phyloP scores from a whole-genome alignment of 2,797 vertebrate species.

The Threskiornis aethiopicus region DNA sequence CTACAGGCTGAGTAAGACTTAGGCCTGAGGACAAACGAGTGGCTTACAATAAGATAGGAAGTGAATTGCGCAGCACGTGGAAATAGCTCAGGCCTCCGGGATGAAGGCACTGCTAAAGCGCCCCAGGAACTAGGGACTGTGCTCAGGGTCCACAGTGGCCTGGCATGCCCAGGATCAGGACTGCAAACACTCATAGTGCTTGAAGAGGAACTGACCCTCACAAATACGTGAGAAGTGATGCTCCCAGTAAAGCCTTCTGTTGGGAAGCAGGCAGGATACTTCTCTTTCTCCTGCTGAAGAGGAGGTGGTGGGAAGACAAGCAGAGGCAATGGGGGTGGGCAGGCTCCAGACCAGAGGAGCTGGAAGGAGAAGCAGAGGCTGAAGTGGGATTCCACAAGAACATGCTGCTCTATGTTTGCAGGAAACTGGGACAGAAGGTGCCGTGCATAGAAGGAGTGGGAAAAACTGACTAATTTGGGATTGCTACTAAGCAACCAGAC shows the following conservation, averaged over 20 bases:
- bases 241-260: background rate
- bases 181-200: background rate
- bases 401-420: background rate
- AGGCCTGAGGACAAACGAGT: background rate
- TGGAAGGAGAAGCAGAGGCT: background rate
- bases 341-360: background rate
- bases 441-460: background rate
- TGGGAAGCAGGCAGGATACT: background rate
- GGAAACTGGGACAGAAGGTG: background rate
- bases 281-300: background rate
- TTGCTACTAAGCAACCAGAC: background rate
- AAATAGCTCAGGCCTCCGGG: background rate
- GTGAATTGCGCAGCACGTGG: background rate
- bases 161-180: background rate
- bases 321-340: background rate
- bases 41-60: background rate
- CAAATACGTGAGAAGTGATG: background rate
- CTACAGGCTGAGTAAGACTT: background rate
- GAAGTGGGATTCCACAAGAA: background rate
- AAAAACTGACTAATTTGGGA: background rate
- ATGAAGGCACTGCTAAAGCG: background rate
- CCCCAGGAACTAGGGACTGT: background rate
- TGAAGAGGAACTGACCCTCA: background rate
- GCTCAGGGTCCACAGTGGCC: background rate
- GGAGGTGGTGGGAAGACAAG: background rate